Conservation (phyloP, 2,113 vertebrate species). For the Cyprinodon tularosa region DNA sequence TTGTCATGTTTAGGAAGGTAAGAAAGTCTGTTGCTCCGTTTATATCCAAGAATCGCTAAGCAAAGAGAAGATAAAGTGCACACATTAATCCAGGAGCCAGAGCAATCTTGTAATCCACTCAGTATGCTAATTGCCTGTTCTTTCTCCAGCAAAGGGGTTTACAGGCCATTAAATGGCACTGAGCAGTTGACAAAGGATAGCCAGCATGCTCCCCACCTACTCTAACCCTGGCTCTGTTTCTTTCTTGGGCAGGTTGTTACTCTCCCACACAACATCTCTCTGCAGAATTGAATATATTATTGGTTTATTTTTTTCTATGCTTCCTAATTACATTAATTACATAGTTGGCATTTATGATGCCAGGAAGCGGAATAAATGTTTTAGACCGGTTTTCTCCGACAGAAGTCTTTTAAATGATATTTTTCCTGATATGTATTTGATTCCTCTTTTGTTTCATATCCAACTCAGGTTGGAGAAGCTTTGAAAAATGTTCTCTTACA, state of each 20-base stretch:
- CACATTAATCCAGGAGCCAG: constrained; percentile 80
- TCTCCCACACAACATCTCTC: constrained; percentile 48
- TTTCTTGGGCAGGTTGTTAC: constrained; percentile 59
- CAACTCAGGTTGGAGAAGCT: constrained; percentile 25
- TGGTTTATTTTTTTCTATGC: background rate
- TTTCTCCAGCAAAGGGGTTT: constrained; percentile 75
- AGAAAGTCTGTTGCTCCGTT: constrained; percentile 54
- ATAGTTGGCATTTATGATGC: constrained; percentile 35
- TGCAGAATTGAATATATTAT: constrained; percentile 18
- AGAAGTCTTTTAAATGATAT: constrained; percentile 1
- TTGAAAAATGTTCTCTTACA: background rate
- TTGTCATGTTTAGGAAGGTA: constrained; percentile 42
- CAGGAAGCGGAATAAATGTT: constrained; percentile 5
- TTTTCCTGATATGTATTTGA: background rate
- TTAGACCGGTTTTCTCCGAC: constrained; percentile 1
- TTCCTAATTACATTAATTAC: constrained; percentile 22
- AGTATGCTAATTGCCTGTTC: constrained; percentile 80
- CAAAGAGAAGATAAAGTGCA: constrained; percentile 81
- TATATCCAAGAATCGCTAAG: constrained; percentile 72
- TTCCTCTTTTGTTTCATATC: constrained; percentile 24
- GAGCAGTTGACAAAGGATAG: constrained; percentile 77
- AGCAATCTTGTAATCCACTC: constrained; percentile 81
- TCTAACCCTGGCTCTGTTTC: constrained; percentile 44
- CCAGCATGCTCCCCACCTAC: constrained; percentile 56
- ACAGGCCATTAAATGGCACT: constrained; percentile 79